Conservation (phyloP, 2,113 vertebrate genomes). For the Lepisosteus osseus region DNA sequence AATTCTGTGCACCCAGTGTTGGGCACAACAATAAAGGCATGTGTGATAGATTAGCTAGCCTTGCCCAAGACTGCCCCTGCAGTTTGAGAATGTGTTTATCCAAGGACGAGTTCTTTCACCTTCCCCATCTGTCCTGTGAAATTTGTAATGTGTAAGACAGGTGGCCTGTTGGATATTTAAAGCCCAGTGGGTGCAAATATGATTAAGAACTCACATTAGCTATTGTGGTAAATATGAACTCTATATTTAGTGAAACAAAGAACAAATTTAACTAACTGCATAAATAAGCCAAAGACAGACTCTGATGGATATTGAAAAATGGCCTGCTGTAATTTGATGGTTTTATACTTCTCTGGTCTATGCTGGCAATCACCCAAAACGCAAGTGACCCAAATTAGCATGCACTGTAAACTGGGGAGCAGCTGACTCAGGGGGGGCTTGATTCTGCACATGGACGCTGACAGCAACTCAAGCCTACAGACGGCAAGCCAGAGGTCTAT, state of each 20-base stretch:
- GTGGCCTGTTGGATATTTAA: conserved; percentile 79
- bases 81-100: conserved; percentile 73
- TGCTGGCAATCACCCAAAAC: conserved; percentile 16
- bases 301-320: conserved; percentile 17
- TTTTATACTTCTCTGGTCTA: conserved; percentile 5
- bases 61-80: conserved; percentile 55
- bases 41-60: conserved; percentile 54
- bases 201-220: conserved; percentile 82
- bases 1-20: conserved; percentile 3
- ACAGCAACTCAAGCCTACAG: too few relatives aligned
- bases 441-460: too few relatives aligned
- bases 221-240: conserved; percentile 65
- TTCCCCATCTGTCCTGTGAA: conserved; percentile 84
- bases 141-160: conserved; percentile 82
- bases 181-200: conserved; percentile 79
- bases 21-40: conserved; percentile 7
- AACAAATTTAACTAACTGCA: conserved; percentile 23
- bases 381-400: conserved; percentile 6
- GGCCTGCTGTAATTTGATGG: conserved; percentile 17
- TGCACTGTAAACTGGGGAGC: conserved; percentile 4
- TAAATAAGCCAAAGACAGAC: conserved; percentile 19
- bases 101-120: conserved; percentile 83
- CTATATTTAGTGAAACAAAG: conserved; percentile 54
- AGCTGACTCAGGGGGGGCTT: too few relatives aligned
- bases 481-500: too few relatives aligned